Evolutionary conservation across 1,140 invertebrate genomes (phyloP).

Genomic region (Pseudomyrmex dendroicus): DNA sequence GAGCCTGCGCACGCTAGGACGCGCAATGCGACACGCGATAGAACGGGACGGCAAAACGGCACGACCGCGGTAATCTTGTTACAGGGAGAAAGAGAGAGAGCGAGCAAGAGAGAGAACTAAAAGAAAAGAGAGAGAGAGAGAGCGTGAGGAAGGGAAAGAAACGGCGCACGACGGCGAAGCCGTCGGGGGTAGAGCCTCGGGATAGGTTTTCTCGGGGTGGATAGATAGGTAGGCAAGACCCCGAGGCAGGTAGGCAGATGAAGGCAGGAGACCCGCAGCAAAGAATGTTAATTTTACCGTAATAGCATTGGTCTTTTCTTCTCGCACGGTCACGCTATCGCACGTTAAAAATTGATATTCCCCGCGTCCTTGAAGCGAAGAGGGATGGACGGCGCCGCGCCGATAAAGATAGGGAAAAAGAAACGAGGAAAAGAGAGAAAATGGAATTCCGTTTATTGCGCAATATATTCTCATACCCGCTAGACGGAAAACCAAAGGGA

Average conservation of each 20-base stretch:
- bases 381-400: not conserved
- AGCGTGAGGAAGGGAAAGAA: constrained; percentile 33
- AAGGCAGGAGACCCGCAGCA: constrained; percentile 66
- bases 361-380: constrained; percentile 41
- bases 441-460: constrained; percentile 55
- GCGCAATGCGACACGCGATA: constrained; percentile 81
- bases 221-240: constrained; percentile 28
- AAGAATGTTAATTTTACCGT: constrained; percentile 71
- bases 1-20: constrained; percentile 77
- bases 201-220: constrained; percentile 41
- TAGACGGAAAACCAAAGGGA: too few relatives aligned
- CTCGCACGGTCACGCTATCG: constrained; percentile 52
- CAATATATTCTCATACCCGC: constrained; percentile 39
- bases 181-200: constrained; percentile 25
- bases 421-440: constrained; percentile 27
- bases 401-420: constrained; percentile 15
- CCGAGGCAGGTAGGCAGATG: constrained; percentile 38
- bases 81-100: constrained; percentile 48
- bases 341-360: constrained; percentile 52
- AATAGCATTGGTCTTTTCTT: constrained; percentile 44
- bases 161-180: constrained; percentile 44
- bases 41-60: constrained; percentile 67
- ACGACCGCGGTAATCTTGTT: constrained; percentile 70
- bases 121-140: not conserved
- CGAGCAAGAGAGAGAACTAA: constrained; percentile 37